Percentiles rank a stretch among this genome's conserved stretches.
Evolutionary conservation across 2,113 vertebrate species (phyloP).

Genomic region (Laticauda colubrina): DNA sequence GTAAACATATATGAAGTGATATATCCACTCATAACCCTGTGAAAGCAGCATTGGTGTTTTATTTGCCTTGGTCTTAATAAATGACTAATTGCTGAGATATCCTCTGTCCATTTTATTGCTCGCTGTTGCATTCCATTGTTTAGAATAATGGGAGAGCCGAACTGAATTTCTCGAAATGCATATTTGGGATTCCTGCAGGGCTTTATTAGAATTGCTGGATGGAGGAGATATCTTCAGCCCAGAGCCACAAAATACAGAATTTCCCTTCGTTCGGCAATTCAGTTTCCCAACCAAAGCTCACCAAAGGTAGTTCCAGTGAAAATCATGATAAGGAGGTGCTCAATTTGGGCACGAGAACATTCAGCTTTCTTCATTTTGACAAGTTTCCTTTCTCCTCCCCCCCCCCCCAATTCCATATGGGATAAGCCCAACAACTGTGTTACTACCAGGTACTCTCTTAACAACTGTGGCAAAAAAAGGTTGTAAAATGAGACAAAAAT

Average conservation of each 20-base stretch:
- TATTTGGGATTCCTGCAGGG: conserved; percentile 86
- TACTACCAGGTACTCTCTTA: no score
- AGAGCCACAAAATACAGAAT: conserved; percentile 65
- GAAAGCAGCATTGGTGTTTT: not conserved
- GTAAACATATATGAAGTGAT: not conserved
- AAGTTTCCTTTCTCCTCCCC: not conserved
- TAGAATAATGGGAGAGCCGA: conserved; percentile 71
- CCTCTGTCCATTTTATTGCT: conserved; percentile 66
- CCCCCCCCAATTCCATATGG: not conserved
- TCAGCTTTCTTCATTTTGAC: conserved; percentile 25
- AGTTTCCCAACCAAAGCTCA: conserved; percentile 80
- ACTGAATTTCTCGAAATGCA: conserved; percentile 78
- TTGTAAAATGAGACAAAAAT: not conserved
- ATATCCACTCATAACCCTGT: not conserved
- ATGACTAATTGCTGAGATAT: conserved; percentile 40
- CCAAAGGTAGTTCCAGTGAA: conserved; percentile 85
- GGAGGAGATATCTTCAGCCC: conserved; percentile 83
- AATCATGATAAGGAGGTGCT: conserved; percentile 54
- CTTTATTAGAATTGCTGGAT: conserved; percentile 88
- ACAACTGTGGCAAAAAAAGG: no score
- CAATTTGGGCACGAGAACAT: not conserved
- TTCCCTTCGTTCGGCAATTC: conserved; percentile 78
- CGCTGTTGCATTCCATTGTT: conserved; percentile 58
- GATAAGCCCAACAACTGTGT: not conserved
- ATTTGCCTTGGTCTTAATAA: conserved; percentile 44